Percentiles rank a stretch among this genome's conserved stretches.
phyloP scores from a whole-genome alignment of 2,797 vertebrate genomes.

The Protosalanx chinensis region DNA sequence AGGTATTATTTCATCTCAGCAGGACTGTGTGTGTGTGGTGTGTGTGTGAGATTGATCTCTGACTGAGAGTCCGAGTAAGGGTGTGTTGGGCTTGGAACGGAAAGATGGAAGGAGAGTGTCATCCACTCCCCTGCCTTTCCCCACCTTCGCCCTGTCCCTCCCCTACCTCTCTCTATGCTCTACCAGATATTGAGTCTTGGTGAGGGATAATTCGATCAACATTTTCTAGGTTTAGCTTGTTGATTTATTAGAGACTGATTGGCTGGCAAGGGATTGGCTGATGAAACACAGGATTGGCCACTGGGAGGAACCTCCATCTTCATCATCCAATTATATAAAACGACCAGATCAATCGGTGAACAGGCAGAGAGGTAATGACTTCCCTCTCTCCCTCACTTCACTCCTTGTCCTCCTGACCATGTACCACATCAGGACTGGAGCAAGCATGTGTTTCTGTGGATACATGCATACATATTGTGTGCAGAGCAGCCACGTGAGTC shows the following conservation, averaged over 20 bases:
- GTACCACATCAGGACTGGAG: constrained; percentile 8
- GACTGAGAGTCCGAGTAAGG: not conserved
- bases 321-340: not conserved
- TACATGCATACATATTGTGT: too few species aligned
- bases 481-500: too few species aligned
- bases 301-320: not conserved
- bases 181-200: not conserved
- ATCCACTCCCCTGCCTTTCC: not conserved
- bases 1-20: constrained; percentile 7
- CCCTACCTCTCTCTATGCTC: not conserved
- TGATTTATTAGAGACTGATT: not conserved
- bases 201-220: not conserved
- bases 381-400: not conserved
- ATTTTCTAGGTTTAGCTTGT: not conserved
- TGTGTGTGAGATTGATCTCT: constrained; percentile 1
- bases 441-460: too few species aligned
- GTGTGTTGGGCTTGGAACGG: not conserved
- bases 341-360: not conserved
- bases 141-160: not conserved
- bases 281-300: not conserved
- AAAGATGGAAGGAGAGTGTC: not conserved
- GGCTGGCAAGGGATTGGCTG: not conserved
- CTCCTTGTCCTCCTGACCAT: not conserved
- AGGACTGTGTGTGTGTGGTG: not conserved
- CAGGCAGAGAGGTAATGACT: not conserved